These are phyloP conservation scores for Idaea straminata DNA, from an alignment of 2,888 invertebrate species.

Conservation along the genomic window DNA sequence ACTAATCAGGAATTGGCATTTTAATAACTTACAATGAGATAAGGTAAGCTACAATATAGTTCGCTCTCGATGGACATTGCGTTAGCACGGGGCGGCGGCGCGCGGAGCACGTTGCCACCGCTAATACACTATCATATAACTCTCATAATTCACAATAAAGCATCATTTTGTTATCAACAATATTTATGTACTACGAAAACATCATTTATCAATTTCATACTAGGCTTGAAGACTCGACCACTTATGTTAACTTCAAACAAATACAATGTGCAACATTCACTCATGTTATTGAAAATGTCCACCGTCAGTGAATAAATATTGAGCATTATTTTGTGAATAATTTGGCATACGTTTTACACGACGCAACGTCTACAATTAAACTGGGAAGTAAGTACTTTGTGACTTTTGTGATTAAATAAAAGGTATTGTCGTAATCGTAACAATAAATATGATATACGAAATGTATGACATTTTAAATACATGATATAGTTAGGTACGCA, in stretches of 20 bases:
- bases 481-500: slow-evolving; percentile 62
- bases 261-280: slow-evolving; percentile 70
- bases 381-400: slow-evolving; percentile 56
- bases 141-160: slow-evolving; percentile 65
- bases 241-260: slow-evolving; percentile 51
- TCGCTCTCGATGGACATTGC: slow-evolving; percentile 44
- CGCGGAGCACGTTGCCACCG: slow-evolving; percentile 56
- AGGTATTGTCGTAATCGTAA: slow-evolving; percentile 35
- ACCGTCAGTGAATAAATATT: slow-evolving; percentile 47
- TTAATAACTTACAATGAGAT: slow-evolving; percentile 59
- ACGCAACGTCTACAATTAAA: slow-evolving; percentile 34
- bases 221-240: slow-evolving; percentile 63
- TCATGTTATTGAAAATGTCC: slow-evolving; percentile 37
- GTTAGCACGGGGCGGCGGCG: slow-evolving; percentile 10
- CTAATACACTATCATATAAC: slow-evolving; percentile 58
- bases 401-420: slow-evolving; percentile 48
- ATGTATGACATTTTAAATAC: slow-evolving; percentile 38
- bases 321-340: slow-evolving; percentile 54
- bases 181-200: slow-evolving; percentile 59
- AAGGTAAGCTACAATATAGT: slow-evolving; percentile 58
- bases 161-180: slow-evolving; percentile 72
- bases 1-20: slow-evolving; percentile 64
- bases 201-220: slow-evolving; percentile 65
- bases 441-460: slow-evolving; percentile 35
- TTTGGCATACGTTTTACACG: slow-evolving; percentile 55